These are phyloP conservation scores for Coregonus clupeaformis DNA, from an alignment of 2,113 vertebrate species.

Conservation along the genomic window DNA sequence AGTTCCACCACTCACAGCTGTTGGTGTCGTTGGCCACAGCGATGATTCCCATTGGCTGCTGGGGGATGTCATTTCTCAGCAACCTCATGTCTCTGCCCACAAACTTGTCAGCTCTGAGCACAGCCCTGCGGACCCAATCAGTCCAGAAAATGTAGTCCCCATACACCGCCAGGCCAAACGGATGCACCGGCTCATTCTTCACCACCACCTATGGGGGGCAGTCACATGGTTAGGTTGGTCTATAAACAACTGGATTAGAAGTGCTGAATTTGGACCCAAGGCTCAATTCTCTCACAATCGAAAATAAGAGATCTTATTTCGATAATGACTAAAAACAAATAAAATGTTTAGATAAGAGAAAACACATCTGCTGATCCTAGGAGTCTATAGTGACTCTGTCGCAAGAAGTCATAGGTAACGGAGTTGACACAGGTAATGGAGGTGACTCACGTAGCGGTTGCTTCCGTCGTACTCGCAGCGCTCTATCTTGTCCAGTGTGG, in stretches of 20 bases:
- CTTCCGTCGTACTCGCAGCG: slow-evolving; percentile 95
- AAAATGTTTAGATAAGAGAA: background rate
- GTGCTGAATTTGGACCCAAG: too few species aligned
- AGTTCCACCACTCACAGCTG: slow-evolving; percentile 84
- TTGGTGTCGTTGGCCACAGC: slow-evolving; percentile 96
- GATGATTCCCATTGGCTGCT: slow-evolving; percentile 97
- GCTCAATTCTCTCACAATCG: background rate
- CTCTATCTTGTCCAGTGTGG: slow-evolving; percentile 95
- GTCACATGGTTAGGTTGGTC: background rate
- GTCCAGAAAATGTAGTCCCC: slow-evolving; percentile 99
- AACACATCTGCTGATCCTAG: background rate
- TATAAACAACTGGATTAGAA: too few species aligned
- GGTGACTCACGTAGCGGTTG: slow-evolving; percentile 83
- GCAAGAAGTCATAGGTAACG: too few species aligned
- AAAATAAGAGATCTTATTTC: background rate
- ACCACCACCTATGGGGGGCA: slow-evolving; percentile 81
- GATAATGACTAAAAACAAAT: too few species aligned
- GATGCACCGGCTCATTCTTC: slow-evolving; percentile 93
- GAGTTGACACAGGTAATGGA: background rate
- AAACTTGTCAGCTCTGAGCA: slow-evolving; percentile 92
- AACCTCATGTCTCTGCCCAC: slow-evolving; percentile 92
- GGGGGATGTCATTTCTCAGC: slow-evolving; percentile 92
- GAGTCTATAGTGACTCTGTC: too few species aligned
- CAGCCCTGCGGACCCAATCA: slow-evolving; percentile 94
- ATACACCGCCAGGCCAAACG: slow-evolving; percentile 92